A percentile compares a stretch with the other conserved stretches of the same genome.
phyloP scores from a whole-genome alignment of 2,113 vertebrate genomes.

The Phaetusa simplex region DNA sequence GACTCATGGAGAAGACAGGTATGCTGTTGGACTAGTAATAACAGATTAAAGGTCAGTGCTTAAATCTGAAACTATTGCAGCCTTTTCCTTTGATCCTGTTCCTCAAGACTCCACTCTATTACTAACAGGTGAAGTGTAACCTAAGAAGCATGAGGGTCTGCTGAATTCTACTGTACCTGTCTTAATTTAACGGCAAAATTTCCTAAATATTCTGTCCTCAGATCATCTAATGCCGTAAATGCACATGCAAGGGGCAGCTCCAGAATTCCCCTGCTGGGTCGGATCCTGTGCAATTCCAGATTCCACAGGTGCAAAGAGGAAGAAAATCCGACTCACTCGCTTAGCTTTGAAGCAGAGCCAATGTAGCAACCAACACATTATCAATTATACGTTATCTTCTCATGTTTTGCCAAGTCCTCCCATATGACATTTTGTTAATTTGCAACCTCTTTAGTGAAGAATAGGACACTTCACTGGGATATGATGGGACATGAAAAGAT shows the following conservation, averaged over 20 bases:
- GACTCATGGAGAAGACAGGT: slow-evolving; percentile 59
- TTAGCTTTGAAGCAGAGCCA: not conserved
- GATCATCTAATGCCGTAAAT: not conserved
- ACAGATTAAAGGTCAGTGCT: slow-evolving; percentile 31
- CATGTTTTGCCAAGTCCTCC: not conserved
- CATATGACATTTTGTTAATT: not conserved
- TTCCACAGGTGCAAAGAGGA: not conserved
- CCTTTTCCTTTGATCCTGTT: slow-evolving; percentile 22
- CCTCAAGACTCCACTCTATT: not conserved
- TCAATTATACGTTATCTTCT: slow-evolving; percentile 1
- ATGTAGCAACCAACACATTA: not conserved
- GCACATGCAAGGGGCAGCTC: not conserved
- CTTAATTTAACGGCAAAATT: not conserved
- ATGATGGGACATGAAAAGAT: not conserved
- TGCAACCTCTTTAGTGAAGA: slow-evolving; percentile 33
- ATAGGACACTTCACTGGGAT: slow-evolving; percentile 41
- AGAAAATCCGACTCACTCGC: not conserved
- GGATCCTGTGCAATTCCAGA: not conserved
- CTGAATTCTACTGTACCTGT: not conserved
- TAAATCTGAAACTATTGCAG: slow-evolving; percentile 31
- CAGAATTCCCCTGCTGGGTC: not conserved
- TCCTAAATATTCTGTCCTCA: not conserved
- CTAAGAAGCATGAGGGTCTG: not conserved
- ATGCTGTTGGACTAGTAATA: not conserved
- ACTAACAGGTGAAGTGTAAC: not conserved